Base-by-base conservation (phyloP, 2,797 vertebrate genomes). In the Balearica regulorum region DNA sequence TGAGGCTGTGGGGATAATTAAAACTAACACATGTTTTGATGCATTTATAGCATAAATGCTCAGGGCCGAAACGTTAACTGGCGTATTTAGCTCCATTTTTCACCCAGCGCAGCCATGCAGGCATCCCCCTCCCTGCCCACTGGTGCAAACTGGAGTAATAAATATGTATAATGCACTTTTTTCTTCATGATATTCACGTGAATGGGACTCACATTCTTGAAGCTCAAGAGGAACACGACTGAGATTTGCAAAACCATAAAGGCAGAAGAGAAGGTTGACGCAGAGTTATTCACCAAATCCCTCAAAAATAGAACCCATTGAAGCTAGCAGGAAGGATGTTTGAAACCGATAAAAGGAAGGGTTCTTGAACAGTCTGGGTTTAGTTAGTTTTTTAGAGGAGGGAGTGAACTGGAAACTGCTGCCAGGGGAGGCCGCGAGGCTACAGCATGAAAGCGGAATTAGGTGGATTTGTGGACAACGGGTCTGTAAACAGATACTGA, bases 11-110 rank as follows among this genome's bases (percentile, higher is more conserved):
- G 84, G 70, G 83, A 93, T 94, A 82, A 96, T 96, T 94, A 96
- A 94, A 86, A 33, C 55, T 62, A 92, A 89, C 73, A 84, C 86
- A 76, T 87, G 88, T 96, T 97, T 95, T 91, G 87, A 66, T 97
- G 91, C 91, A 39, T 91, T 89, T 90, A 29, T 41, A 55, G 86
- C 91, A 37, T 21, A 61, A 93, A 31, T 8, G 61, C 82, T 89
- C 44, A 31, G 79, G 91, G 89, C 80, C 25, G 21, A 61, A 41
- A 5, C 2, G 37, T 37, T 78, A 48, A 79, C 48, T 41, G 83
- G 48, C 25, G 77, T 29, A 80, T 68, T 13, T 12, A 49, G 29
- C 60, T 51, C 28, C 16, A 5, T 43, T 29, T 35, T 35, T 69
- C 48, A 82, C 33, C 57, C 91, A 62, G 76, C 6, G 1, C 37